Evolutionary conservation across 1,140 invertebrate species (phyloP), one percentile per base, ranked within the genome.

Genomic region (Zaprionus inermis): DNA sequence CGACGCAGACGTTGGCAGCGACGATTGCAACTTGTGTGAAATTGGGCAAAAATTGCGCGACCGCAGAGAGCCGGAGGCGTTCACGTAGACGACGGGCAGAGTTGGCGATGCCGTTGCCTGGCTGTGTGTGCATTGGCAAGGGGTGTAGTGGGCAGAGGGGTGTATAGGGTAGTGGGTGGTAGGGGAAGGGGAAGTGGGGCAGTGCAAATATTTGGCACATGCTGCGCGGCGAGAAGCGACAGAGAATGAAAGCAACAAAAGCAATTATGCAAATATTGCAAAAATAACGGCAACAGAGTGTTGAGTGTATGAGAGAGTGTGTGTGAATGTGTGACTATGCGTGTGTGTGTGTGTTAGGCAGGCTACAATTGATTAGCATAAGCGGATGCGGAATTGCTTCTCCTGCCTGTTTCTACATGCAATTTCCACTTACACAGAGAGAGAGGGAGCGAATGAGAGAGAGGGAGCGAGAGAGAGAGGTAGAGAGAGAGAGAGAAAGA

Each of bases 211-310:
- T 80, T 80, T 80, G 71, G 59, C 61, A 66, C 66, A 67, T 64
- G 46, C 22, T 46, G 36, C 56, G 65, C 75, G 56, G 44, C 59
- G 46, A 38, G 51, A 59, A 61, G 71, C 30, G 1, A 10, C 7
- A 76, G 59, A 59, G 79, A 76, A 76, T 68, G 76, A 78, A 78
- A 81, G 72, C 72, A 81, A 78, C 78, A 81, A 81, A 81, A 81
- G 76, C 78, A 80, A 80, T 80, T 80, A 80, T 80, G 78, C 78
- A 80, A 80, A 80, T 80, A 80, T 80, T 79, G 76, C 73, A 72
- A 79, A 81, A 81, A 81, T 72, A 81, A 79, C 67, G 71, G 57
- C 76, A 78, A 60, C 72, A 71, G 52, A 74, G 67, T 69, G 64
- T 57, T 72, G 56, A 32, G 30, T 32, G 30, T 10, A 11, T 10